These are phyloP conservation scores for Drosophila melanogaster DNA, from an alignment of 1,140 invertebrate genomes.

Conservation along the genomic window DNA sequence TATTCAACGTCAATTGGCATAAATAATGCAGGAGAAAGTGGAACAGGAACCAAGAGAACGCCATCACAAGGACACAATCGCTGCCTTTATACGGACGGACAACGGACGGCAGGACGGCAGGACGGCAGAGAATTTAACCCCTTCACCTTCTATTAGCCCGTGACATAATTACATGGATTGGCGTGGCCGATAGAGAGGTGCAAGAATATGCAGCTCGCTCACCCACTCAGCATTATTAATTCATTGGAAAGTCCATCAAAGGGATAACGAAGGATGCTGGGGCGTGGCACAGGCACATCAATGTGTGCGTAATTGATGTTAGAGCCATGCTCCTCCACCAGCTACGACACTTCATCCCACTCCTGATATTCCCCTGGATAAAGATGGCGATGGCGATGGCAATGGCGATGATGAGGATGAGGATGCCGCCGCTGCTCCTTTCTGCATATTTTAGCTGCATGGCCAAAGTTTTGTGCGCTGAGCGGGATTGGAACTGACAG, in stretches of 20 bases:
- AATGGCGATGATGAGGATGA: slow-evolving; percentile 19
- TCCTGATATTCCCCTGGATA: too few species aligned
- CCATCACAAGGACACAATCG: slow-evolving; percentile 40
- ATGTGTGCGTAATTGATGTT: slow-evolving; percentile 62
- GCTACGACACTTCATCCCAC: neutral
- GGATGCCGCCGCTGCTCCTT: slow-evolving; percentile 16
- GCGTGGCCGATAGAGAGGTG: slow-evolving; percentile 22
- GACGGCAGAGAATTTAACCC: slow-evolving; percentile 22
- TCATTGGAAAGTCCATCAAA: slow-evolving; percentile 26
- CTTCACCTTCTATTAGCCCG: slow-evolving; percentile 25
- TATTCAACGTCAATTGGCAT: slow-evolving; percentile 81
- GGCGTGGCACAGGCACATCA: slow-evolving; percentile 45
- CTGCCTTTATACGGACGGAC: slow-evolving; percentile 26
- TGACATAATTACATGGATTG: slow-evolving; percentile 56
- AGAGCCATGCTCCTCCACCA: slow-evolving; percentile 11
- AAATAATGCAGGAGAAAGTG: slow-evolving; percentile 63
- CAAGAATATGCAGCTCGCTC: slow-evolving; percentile 27
- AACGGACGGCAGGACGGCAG: slow-evolving; percentile 12
- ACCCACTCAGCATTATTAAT: slow-evolving; percentile 49
- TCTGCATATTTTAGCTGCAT: slow-evolving; percentile 65
- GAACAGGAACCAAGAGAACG: slow-evolving; percentile 3
- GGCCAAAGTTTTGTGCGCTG: slow-evolving; percentile 42
- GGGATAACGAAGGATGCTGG: slow-evolving; percentile 25
- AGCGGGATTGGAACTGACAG: slow-evolving; percentile 23
- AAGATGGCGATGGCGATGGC: slow-evolving; percentile 3